Percentiles rank a stretch among this genome's conserved stretches.
Evolutionary conservation across 2,113 vertebrate genomes (phyloP).

Genomic region (Hydrochoerus hydrochaeris): DNA sequence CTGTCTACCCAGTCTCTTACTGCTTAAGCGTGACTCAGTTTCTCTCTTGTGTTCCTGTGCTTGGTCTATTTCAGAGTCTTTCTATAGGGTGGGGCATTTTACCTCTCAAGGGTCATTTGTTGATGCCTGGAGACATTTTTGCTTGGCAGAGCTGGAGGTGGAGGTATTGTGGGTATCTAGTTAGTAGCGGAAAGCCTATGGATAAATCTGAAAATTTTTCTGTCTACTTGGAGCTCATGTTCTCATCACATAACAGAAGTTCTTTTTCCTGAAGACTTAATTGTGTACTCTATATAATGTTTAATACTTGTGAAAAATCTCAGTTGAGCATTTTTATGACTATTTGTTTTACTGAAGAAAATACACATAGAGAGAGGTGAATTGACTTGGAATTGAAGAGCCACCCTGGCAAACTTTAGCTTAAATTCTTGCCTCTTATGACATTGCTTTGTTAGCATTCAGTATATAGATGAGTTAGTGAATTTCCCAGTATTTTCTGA

Average conservation of each 20-base stretch:
- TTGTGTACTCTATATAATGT: fast-evolving
- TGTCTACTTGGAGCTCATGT: not conserved
- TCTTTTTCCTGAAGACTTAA: fast-evolving
- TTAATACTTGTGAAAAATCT: not conserved
- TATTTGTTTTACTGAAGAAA: not conserved
- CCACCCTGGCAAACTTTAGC: fast-evolving
- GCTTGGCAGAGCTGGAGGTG: not conserved
- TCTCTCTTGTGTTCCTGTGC: not conserved
- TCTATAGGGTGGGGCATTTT: not conserved
- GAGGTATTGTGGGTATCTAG: not conserved
- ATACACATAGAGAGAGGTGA: not conserved
- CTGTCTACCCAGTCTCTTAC: fast-evolving
- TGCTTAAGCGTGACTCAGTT: fast-evolving
- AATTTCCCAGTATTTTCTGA: not conserved
- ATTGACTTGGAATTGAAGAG: fast-evolving
- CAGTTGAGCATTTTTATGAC: not conserved
- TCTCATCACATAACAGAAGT: fast-evolving
- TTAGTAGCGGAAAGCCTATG: not conserved
- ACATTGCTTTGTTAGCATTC: fast-evolving
- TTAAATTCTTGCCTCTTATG: fast-evolving
- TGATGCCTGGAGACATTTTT: no score
- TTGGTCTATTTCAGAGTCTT: not conserved
- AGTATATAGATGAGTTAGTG: fast-evolving
- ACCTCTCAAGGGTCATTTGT: not conserved
- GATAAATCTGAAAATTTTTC: not conserved